Percentiles rank a stretch among this genome's conserved stretches.
Evolutionary conservation across 2,797 vertebrate species (phyloP).

Genomic region (Otus scops): DNA sequence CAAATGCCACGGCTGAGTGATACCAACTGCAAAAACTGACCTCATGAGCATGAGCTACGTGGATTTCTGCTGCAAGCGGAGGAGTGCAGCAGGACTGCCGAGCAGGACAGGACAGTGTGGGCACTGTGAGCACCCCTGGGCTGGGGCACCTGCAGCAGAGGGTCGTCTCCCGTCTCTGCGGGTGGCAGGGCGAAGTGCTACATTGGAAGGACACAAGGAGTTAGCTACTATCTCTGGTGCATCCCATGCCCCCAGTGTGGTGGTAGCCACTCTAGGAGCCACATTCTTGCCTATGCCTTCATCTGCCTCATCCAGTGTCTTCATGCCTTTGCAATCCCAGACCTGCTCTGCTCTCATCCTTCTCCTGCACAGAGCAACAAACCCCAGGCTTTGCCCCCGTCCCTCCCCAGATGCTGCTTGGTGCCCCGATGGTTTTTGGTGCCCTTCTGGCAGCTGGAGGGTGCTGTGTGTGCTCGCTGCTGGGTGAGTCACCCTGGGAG

Average conservation of each 20-base stretch:
- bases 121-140: neutral
- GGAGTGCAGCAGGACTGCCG: neutral
- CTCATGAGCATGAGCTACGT: rapidly evolving
- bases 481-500: neutral
- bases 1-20: neutral
- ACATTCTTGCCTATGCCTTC: neutral
- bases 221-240: neutral
- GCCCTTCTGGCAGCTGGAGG: rapidly evolving
- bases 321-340: neutral
- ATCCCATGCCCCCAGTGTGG: neutral
- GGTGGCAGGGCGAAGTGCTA: neutral
- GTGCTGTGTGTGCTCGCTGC: neutral
- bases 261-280: neutral
- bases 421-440: neutral
- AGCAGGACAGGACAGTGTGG: neutral
- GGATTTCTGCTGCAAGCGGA: neutral
- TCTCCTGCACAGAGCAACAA: neutral
- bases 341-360: rapidly evolving
- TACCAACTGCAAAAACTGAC: neutral
- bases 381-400: neutral
- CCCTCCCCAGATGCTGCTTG: neutral
- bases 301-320: neutral
- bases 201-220: rapidly evolving
- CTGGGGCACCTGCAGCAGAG: neutral
- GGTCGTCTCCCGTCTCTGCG: neutral